Evolutionary conservation across 2,888 invertebrate species (phyloP).

Genomic region (Microplitis deprimator): DNA sequence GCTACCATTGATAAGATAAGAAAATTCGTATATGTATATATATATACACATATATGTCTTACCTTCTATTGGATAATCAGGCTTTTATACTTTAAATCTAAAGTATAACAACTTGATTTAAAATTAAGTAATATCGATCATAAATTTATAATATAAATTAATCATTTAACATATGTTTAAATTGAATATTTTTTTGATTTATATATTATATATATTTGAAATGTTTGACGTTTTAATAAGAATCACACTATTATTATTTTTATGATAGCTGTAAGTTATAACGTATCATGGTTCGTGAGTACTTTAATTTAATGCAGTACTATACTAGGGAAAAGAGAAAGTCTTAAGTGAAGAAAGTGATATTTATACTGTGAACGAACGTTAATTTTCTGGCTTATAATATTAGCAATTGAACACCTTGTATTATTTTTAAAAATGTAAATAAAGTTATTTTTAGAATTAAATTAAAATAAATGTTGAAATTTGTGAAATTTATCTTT

Average conservation of each 20-base stretch:
- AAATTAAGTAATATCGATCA: not conserved
- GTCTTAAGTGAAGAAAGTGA: slow-evolving; percentile 14
- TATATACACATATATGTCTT: not conserved
- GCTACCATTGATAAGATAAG: slow-evolving; percentile 1
- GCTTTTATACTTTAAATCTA: not conserved
- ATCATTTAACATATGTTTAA: no score
- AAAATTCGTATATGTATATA: not conserved
- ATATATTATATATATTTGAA: no score
- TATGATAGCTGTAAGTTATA: not conserved
- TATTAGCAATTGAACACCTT: not conserved
- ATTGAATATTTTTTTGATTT: no score
- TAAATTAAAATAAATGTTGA: not conserved
- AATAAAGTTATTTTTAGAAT: not conserved
- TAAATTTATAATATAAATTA: not conserved
- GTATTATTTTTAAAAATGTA: not conserved
- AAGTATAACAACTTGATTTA: not conserved
- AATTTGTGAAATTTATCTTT: not conserved
- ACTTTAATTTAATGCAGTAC: slow-evolving; percentile 1
- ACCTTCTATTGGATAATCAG: not conserved
- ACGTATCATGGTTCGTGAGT: not conserved
- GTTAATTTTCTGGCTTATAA: not conserved
- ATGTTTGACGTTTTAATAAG: no score
- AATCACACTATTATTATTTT: no score
- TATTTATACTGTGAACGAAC: not conserved
- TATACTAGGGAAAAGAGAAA: slow-evolving; percentile 17